phyloP scores from a whole-genome alignment of 64 coral and sea anemone species.

The Montipora foliosa region DNA sequence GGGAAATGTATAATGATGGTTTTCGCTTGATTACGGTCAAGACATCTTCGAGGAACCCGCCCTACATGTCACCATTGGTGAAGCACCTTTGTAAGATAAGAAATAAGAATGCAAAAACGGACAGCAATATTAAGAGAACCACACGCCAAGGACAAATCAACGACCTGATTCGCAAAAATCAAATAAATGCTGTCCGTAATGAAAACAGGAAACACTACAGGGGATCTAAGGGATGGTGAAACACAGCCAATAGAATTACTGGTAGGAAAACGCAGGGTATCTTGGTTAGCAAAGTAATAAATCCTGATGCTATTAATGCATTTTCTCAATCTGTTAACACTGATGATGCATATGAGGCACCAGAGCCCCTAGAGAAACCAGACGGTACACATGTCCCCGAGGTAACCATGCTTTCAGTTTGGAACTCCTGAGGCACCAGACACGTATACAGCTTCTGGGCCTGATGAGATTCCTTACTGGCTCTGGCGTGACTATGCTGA shows the following conservation, averaged over 20 bases:
- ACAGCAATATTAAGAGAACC: neutral
- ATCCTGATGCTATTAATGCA: conserved; percentile 49
- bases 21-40: conserved; percentile 54
- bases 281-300: conserved; percentile 24
- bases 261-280: conserved; percentile 36
- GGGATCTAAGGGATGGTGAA: conserved; percentile 57
- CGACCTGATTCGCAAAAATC: conserved; percentile 33
- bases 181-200: conserved; percentile 51
- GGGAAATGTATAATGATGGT: conserved; percentile 34
- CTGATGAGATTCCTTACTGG: conserved; percentile 50
- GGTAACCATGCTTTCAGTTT: neutral
- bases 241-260: conserved; percentile 60
- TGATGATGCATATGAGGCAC: conserved; percentile 34
- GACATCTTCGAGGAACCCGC: conserved; percentile 42
- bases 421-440: conserved; percentile 17
- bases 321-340: neutral
- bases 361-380: neutral
- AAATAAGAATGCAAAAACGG: conserved; percentile 12
- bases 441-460: conserved; percentile 45
- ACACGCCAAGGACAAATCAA: conserved; percentile 41
- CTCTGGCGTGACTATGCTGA: conserved; percentile 34
- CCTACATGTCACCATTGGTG: conserved; percentile 54
- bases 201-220: conserved; percentile 60
- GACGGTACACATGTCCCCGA: neutral
- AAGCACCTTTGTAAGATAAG: conserved; percentile 59